Percentiles rank a stretch among this genome's conserved stretches.
phyloP scores from a whole-genome alignment of 2,888 invertebrate species.

The Disparrhopalites patrizii region DNA sequence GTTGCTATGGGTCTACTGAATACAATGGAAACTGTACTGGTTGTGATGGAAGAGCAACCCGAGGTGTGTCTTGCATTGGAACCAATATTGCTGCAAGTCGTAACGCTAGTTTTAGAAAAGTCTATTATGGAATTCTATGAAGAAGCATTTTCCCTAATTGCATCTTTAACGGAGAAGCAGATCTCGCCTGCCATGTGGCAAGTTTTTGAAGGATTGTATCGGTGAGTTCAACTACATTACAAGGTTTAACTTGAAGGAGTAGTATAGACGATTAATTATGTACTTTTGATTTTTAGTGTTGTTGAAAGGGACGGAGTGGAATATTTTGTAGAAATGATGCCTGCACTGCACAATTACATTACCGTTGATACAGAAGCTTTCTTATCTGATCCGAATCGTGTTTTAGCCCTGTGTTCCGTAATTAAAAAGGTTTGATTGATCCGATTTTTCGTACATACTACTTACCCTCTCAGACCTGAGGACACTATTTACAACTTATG shows the following conservation, averaged over 20 bases:
- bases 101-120: conserved; percentile 62
- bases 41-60: conserved; percentile 82
- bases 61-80: conserved; percentile 85
- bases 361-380: conserved; percentile 93
- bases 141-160: conserved; percentile 88
- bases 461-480: neutral
- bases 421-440: conserved; percentile 87
- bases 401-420: conserved; percentile 91
- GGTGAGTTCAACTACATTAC: conserved; percentile 51
- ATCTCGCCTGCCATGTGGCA: conserved; percentile 96
- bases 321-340: conserved; percentile 98
- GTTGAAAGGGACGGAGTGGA: conserved; percentile 93
- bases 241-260: neutral
- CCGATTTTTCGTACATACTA: neutral
- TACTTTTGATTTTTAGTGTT: conserved; percentile 55
- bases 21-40: conserved; percentile 90
- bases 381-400: conserved; percentile 80
- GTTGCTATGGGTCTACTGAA: conserved; percentile 95
- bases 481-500: neutral
- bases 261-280: no score
- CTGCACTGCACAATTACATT: conserved; percentile 94
- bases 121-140: conserved; percentile 94
- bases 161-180: conserved; percentile 80
- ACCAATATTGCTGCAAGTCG: conserved; percentile 84
- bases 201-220: conserved; percentile 80